phyloP scores from a whole-genome alignment of 2,888 invertebrate species.

The Eilema caniola region DNA sequence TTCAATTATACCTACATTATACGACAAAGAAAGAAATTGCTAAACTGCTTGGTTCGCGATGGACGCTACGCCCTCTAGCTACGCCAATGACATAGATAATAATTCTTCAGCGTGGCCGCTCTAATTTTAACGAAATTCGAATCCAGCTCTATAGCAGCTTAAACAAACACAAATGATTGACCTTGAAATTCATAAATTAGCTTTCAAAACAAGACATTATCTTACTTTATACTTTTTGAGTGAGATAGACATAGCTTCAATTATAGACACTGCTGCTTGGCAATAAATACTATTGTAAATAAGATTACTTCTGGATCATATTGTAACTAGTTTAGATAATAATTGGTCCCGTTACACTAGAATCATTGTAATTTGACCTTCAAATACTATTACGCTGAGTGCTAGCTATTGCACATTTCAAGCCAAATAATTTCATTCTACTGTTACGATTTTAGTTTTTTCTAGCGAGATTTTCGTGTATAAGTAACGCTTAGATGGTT shows the following conservation, averaged over 20 bases:
- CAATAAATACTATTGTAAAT: slow-evolving; percentile 9
- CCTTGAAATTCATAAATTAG: neutral
- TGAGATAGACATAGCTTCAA: neutral
- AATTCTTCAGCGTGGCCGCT: too few species aligned
- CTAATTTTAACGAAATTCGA: too few species aligned
- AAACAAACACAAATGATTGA: neutral
- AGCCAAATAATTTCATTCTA: slow-evolving; percentile 12
- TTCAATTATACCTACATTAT: too few species aligned
- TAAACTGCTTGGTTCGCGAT: too few species aligned
- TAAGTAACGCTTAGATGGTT: neutral
- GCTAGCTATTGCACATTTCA: slow-evolving; percentile 8
- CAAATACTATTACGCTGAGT: slow-evolving; percentile 12
- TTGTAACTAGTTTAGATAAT: slow-evolving; percentile 15
- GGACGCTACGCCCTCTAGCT: too few species aligned
- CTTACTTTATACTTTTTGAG: neutral
- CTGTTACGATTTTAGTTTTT: neutral
- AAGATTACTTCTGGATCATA: slow-evolving; percentile 11
- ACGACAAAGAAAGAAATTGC: too few species aligned
- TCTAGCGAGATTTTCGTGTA: neutral
- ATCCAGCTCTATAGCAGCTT: neutral
- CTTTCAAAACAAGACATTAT: neutral
- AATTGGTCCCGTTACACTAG: slow-evolving; percentile 19
- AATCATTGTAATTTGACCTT: slow-evolving; percentile 20
- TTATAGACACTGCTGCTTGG: neutral
- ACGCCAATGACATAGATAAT: too few species aligned